Evolutionary conservation across 2,888 invertebrate genomes (phyloP).

Genomic region (Stenichneumon culpator): DNA sequence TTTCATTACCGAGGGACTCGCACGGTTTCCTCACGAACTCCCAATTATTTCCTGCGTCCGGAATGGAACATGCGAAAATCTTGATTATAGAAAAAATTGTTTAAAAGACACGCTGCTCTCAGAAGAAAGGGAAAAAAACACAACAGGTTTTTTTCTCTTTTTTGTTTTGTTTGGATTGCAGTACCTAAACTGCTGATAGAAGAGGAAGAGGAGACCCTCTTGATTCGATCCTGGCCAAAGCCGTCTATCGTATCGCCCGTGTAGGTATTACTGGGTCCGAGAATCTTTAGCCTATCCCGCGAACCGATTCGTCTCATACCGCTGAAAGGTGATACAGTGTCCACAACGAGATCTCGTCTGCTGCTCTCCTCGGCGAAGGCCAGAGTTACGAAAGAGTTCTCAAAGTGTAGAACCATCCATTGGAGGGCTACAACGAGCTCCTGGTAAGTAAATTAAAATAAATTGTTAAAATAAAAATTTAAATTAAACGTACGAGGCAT

Average conservation of each 20-base stretch:
- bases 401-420: slow-evolving; percentile 94
- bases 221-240: slow-evolving; percentile 86
- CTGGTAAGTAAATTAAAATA: slow-evolving; percentile 78
- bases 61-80: slow-evolving; percentile 61
- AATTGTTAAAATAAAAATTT: not conserved
- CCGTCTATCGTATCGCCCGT: slow-evolving; percentile 82
- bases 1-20: slow-evolving; percentile 84
- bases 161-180: slow-evolving; percentile 15
- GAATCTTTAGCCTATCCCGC: slow-evolving; percentile 84
- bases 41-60: slow-evolving; percentile 84
- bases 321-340: slow-evolving; percentile 82
- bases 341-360: slow-evolving; percentile 83
- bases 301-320: slow-evolving; percentile 85
- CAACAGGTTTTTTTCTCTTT: slow-evolving; percentile 13
- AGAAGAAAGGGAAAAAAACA: slow-evolving; percentile 1
- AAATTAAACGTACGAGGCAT: not conserved
- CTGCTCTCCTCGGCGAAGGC: slow-evolving; percentile 87
- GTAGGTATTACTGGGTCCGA: slow-evolving; percentile 81
- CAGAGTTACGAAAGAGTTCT: slow-evolving; percentile 94
- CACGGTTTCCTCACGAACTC: slow-evolving; percentile 85
- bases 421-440: slow-evolving; percentile 95
- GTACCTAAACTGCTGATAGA: slow-evolving; percentile 88
- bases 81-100: slow-evolving; percentile 47
- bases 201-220: slow-evolving; percentile 90
- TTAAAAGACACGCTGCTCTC: slow-evolving; percentile 2